These are phyloP conservation scores for Tricholauxania praeusta DNA, from an alignment of 2,888 invertebrate species.

Conservation along the genomic window DNA sequence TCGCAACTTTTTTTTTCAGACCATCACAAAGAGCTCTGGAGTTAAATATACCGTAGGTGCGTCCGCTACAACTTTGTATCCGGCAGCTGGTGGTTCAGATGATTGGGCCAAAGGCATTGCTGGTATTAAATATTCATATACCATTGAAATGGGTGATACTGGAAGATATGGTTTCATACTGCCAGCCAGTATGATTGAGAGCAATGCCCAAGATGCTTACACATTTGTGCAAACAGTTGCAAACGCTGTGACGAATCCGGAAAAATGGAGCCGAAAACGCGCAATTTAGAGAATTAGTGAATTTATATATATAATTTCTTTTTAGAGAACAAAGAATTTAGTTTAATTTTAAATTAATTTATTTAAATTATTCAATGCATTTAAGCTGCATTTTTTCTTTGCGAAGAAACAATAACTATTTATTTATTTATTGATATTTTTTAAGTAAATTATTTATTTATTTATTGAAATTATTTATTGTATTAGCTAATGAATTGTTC, in stretches of 20 bases:
- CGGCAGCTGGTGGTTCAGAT: conserved; percentile 85
- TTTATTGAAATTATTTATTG: conserved; percentile 48
- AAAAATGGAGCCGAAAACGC: conserved; percentile 50
- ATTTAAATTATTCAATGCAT: conserved; percentile 43
- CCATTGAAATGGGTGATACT: conserved; percentile 88
- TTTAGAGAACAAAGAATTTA: conserved; percentile 35
- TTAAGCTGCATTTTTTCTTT: conserved; percentile 17
- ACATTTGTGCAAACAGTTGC: conserved; percentile 78
- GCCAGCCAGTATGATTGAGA: conserved; percentile 81
- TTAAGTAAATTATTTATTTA: conserved; percentile 40
- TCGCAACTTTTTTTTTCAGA: conserved; percentile 45
- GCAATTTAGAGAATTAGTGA: conserved; percentile 40
- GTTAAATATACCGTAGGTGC: conserved; percentile 80
- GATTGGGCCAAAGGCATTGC: conserved; percentile 92
- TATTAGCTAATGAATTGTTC: conserved; percentile 53
- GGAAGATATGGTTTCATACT: conserved; percentile 89
- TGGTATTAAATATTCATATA: conserved; percentile 88
- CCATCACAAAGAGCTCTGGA: conserved; percentile 65
- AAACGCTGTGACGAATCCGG: conserved; percentile 67
- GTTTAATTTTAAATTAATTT: conserved; percentile 45
- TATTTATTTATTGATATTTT: conserved; percentile 29
- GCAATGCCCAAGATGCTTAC: conserved; percentile 80
- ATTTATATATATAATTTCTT: conserved; percentile 22
- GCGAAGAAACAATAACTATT: conserved; percentile 18
- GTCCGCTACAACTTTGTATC: conserved; percentile 82